These are phyloP conservation scores for Neoarius graeffei DNA, from an alignment of 2,113 vertebrate genomes.

Conservation along the genomic window DNA sequence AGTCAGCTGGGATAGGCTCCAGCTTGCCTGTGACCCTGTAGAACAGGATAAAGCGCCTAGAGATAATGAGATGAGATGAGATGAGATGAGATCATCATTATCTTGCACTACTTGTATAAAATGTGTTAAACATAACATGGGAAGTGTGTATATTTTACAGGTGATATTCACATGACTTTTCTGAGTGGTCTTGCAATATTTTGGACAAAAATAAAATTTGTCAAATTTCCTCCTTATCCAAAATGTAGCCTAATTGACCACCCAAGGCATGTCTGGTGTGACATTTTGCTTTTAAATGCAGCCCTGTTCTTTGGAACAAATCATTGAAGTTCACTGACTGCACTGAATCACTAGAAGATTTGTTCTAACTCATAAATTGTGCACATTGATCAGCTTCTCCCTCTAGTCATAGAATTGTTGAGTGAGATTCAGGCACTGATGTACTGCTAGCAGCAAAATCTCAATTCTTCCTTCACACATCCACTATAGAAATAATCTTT, in stretches of 20 bases:
- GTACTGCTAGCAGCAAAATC: neutral
- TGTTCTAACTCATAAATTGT: neutral
- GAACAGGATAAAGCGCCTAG: too few relatives aligned
- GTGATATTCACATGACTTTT: neutral
- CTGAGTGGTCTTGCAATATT: neutral
- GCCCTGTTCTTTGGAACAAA: neutral
- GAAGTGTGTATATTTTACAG: neutral
- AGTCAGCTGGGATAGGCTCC: too few relatives aligned
- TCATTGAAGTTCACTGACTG: neutral
- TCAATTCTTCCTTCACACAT: neutral
- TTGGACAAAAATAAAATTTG: neutral
- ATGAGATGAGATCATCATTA: too few relatives aligned
- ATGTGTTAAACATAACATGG: neutral
- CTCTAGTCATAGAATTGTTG: neutral
- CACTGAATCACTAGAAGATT: neutral
- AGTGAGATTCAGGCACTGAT: neutral
- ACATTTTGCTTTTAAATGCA: too few relatives aligned
- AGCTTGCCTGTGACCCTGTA: too few relatives aligned
- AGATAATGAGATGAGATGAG: too few relatives aligned
- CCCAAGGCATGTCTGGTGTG: neutral
- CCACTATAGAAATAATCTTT: neutral
- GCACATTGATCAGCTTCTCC: neutral
- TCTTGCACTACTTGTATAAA: neutral
- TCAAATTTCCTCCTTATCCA: neutral
- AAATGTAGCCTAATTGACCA: neutral